These are phyloP conservation scores for Lepus oiostolus DNA, from an alignment of 2,797 vertebrate species.

Conservation along the genomic window DNA sequence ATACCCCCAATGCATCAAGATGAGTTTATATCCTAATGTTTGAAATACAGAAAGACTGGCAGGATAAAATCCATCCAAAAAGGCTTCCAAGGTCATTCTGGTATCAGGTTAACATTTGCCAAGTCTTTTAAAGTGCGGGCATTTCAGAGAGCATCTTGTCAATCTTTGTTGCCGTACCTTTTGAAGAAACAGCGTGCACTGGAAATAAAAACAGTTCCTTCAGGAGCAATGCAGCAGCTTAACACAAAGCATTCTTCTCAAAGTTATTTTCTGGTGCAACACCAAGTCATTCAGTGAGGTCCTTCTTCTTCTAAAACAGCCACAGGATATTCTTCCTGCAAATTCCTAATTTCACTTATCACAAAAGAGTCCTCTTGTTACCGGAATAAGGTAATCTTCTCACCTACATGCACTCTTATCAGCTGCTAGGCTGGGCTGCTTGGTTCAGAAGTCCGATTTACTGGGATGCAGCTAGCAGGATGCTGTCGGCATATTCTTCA, in stretches of 20 bases:
- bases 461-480: slow-evolving; percentile 90
- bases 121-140: slow-evolving; percentile 85
- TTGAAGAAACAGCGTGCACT: slow-evolving; percentile 83
- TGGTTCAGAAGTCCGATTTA: slow-evolving; percentile 76
- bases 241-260: slow-evolving; percentile 84
- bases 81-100: slow-evolving; percentile 90
- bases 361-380: slow-evolving; percentile 75
- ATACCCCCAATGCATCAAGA: slow-evolving; percentile 83
- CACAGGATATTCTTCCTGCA: slow-evolving; percentile 79
- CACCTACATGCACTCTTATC: slow-evolving; percentile 85
- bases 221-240: slow-evolving; percentile 85
- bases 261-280: slow-evolving; percentile 86
- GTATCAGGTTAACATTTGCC: slow-evolving; percentile 76
- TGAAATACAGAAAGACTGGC: slow-evolving; percentile 82
- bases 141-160: slow-evolving; percentile 77
- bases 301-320: slow-evolving; percentile 81
- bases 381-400: slow-evolving; percentile 82
- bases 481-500: slow-evolving; percentile 91
- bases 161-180: slow-evolving; percentile 85
- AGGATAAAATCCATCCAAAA: slow-evolving; percentile 84
- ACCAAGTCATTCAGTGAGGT: slow-evolving; percentile 80
- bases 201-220: slow-evolving; percentile 74
- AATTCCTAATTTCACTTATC: slow-evolving; percentile 74
- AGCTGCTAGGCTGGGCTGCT: slow-evolving; percentile 79
- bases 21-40: slow-evolving; percentile 85